phyloP scores from a whole-genome alignment of 2,888 invertebrate species.

The Leptopilina myrica region DNA sequence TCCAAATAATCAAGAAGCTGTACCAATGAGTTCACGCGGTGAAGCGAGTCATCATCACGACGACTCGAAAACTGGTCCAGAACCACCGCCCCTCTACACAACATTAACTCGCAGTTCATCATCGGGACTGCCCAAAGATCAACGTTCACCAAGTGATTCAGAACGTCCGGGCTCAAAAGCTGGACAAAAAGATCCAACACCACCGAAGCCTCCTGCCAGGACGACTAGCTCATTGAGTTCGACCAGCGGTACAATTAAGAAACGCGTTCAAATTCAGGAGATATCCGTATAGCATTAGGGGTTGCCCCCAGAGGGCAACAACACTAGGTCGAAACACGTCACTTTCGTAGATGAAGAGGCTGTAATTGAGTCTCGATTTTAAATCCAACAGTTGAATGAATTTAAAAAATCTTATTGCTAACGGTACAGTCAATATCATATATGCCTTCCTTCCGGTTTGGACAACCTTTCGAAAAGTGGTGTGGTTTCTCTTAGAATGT shows the following conservation, averaged over 20 bases:
- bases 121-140: constrained; percentile 38
- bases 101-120: constrained; percentile 75
- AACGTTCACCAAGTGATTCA: not conserved
- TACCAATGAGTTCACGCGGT: constrained; percentile 73
- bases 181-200: constrained; percentile 61
- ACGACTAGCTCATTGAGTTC: constrained; percentile 71
- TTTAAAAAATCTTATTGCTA: no score
- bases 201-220: constrained; percentile 73
- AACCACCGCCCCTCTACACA: constrained; percentile 79
- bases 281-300: constrained; percentile 84
- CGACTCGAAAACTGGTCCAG: constrained; percentile 66
- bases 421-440: no score
- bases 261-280: constrained; percentile 89
- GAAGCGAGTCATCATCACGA: constrained; percentile 67
- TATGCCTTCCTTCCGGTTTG: no score
- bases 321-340: constrained; percentile 69
- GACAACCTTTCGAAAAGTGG: no score
- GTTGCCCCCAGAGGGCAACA: constrained; percentile 74
- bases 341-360: constrained; percentile 70
- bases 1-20: constrained; percentile 72
- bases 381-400: not conserved
- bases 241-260: constrained; percentile 81
- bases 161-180: constrained; percentile 3
- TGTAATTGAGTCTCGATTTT: constrained; percentile 68
- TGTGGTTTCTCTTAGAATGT: no score